Evolutionary conservation across 2,113 vertebrate species (phyloP).

Genomic region (Dendrocopos noguchii): DNA sequence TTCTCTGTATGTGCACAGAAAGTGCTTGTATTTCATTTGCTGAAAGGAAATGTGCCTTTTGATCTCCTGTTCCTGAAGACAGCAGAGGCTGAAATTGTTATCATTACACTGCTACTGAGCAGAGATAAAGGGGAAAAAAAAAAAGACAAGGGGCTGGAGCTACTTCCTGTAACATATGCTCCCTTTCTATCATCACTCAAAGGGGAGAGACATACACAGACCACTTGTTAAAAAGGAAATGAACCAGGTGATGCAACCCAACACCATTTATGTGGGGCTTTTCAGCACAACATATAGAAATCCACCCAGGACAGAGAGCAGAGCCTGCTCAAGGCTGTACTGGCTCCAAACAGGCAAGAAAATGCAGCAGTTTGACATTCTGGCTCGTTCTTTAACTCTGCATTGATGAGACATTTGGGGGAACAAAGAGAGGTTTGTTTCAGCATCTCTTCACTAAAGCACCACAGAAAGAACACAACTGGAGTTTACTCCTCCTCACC

Average conservation of each 20-base stretch:
- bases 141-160: background rate
- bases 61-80: background rate
- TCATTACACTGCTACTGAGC: background rate
- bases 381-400: background rate
- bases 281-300: background rate
- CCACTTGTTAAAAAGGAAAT: background rate
- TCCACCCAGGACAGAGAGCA: background rate
- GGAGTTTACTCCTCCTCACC: background rate
- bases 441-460: background rate
- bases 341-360: background rate
- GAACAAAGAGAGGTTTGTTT: background rate
- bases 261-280: background rate
- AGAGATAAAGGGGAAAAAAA: background rate
- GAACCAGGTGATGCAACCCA: background rate
- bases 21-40: background rate
- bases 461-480: background rate
- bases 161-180: background rate
- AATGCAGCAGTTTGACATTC: background rate
- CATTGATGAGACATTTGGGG: background rate
- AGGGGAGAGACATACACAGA: background rate
- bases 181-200: background rate
- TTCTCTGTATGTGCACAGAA: background rate
- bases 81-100: background rate
- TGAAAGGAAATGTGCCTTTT: background rate
- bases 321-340: background rate